These are phyloP conservation scores for Tolypeutes matacus DNA, from an alignment of 2,797 vertebrate species.

Conservation along the genomic window DNA sequence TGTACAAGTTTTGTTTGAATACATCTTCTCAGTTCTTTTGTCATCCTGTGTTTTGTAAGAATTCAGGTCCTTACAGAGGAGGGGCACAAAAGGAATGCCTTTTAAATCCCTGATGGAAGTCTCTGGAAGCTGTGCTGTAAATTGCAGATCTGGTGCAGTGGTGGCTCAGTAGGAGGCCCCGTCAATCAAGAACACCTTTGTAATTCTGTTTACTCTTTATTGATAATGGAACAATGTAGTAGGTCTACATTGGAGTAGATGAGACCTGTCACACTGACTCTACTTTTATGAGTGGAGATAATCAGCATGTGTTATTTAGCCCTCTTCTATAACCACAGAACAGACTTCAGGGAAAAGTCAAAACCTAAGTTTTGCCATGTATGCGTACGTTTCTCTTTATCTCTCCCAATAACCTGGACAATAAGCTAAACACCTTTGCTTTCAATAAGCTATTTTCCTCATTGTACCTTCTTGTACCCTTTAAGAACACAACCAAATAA, in stretches of 20 bases:
- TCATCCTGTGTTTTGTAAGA: constrained; percentile 4
- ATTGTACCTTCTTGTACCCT: background rate
- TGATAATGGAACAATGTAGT: background rate
- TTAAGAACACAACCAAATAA: background rate
- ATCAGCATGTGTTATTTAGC: background rate
- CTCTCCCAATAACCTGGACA: background rate
- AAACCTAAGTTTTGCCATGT: background rate
- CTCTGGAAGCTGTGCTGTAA: constrained; percentile 28
- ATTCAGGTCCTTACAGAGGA: background rate
- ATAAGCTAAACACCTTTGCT: background rate
- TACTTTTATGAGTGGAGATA: background rate
- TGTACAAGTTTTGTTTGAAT: too few relatives aligned
- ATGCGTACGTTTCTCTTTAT: background rate
- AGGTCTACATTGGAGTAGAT: background rate
- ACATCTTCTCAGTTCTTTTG: background rate
- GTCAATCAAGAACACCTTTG: background rate
- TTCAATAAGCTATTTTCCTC: background rate
- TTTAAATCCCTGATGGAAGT: background rate
- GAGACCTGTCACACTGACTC: background rate
- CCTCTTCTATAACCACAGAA: background rate
- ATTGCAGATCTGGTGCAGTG: background rate
- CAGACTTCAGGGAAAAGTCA: background rate
- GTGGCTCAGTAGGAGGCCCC: background rate
- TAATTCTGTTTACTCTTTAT: background rate
- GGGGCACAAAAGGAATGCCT: background rate